A percentile compares a stretch with the other conserved stretches of the same genome.
Evolutionary conservation across 2,888 invertebrate species (phyloP).

Genomic region (Augochlorella aurata): DNA sequence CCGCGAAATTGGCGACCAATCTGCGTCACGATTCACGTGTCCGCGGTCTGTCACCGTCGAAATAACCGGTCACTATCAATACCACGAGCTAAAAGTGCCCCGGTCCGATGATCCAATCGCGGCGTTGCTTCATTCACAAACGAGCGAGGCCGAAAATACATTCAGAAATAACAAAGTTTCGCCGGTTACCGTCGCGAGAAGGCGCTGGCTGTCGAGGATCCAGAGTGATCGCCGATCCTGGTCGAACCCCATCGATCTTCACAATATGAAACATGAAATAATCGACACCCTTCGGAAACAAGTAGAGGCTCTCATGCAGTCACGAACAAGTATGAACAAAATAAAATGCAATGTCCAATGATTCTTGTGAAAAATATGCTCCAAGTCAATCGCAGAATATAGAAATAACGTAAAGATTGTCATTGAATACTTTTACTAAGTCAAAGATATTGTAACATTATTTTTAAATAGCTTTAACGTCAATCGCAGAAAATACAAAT

Average conservation of each 20-base stretch:
- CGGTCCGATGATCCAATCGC: slow-evolving; percentile 5
- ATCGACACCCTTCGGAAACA: too few species aligned
- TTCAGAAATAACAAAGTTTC: slow-evolving; percentile 18
- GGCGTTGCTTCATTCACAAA: slow-evolving; percentile 25
- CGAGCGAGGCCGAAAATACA: slow-evolving; percentile 9
- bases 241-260: neutral
- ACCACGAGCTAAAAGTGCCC: slow-evolving; percentile 4
- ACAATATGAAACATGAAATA: neutral
- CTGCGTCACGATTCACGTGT: slow-evolving; percentile 4
- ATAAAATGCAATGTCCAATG: too few species aligned
- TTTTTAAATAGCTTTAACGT: too few species aligned
- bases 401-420: too few species aligned
- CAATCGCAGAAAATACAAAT: too few species aligned
- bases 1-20: neutral
- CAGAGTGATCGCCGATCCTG: neutral
- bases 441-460: too few species aligned
- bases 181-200: slow-evolving; percentile 6
- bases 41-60: slow-evolving; percentile 14
- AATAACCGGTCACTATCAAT: slow-evolving; percentile 21
- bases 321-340: too few species aligned
- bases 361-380: too few species aligned
- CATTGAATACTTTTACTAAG: too few species aligned
- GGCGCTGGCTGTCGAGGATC: neutral
- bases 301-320: too few species aligned
- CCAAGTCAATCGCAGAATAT: too few species aligned